Conservation (phyloP, 2,888 invertebrate species). For the Heliconius charithonia region DNA sequence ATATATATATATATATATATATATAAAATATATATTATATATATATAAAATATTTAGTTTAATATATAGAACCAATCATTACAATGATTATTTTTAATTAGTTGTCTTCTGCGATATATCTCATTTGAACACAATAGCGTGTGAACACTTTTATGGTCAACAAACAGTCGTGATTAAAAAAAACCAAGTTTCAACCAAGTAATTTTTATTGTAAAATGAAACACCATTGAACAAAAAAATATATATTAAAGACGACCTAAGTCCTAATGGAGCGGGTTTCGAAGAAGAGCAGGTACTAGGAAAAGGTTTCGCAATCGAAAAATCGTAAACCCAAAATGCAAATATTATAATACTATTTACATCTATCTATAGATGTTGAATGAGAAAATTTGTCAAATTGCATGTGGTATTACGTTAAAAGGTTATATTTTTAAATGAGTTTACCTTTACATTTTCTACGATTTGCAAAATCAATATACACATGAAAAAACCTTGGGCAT, state of each 20-base stretch:
- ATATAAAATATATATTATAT: too few relatives aligned
- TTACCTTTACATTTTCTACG: too few relatives aligned
- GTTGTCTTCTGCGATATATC: not conserved
- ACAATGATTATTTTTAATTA: constrained; percentile 17
- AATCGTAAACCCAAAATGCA: not conserved
- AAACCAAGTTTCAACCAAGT: not conserved
- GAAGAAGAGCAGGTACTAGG: constrained; percentile 1
- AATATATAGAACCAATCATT: not conserved
- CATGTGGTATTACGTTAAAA: too few relatives aligned
- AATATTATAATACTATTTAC: not conserved
- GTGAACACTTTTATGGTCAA: not conserved
- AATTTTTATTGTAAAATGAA: not conserved
- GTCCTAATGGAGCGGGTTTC: not conserved
- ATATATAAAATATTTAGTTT: too few relatives aligned
- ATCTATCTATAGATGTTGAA: too few relatives aligned
- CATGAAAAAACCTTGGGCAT: too few relatives aligned
- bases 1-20: too few relatives aligned
- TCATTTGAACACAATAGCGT: constrained; percentile 22
- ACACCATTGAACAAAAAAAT: not conserved
- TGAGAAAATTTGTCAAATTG: too few relatives aligned
- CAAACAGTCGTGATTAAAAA: not conserved
- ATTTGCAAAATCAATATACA: too few relatives aligned
- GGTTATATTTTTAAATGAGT: too few relatives aligned
- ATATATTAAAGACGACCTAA: not conserved
- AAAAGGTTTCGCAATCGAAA: not conserved